phyloP scores from a whole-genome alignment of 2,797 vertebrate genomes.

The Alca torda region DNA sequence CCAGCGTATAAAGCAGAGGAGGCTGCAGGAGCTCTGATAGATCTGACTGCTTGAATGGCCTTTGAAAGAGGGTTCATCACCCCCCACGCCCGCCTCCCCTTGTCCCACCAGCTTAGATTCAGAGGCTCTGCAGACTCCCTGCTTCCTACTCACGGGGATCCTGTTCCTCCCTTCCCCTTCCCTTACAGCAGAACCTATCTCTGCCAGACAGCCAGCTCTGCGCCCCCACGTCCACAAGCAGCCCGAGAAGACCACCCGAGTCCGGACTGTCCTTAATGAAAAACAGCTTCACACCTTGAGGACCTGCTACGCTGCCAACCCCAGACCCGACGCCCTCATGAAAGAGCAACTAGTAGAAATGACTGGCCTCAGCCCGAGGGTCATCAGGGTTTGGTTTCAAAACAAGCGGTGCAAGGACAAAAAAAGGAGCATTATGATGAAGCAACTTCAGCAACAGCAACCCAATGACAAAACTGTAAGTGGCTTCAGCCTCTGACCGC shows the following conservation, averaged over 20 bases:
- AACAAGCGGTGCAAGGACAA: constrained; percentile 96
- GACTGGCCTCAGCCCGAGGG: constrained; percentile 91
- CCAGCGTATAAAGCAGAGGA: background rate
- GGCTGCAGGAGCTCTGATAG: background rate
- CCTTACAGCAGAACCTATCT: constrained; percentile 90
- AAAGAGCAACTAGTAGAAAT: constrained; percentile 96
- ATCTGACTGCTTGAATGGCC: background rate
- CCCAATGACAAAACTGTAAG: constrained; percentile 94
- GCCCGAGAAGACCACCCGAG: constrained; percentile 92
- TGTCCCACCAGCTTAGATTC: constrained; percentile 14
- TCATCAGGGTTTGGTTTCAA: constrained; percentile 96
- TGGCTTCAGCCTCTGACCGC: background rate
- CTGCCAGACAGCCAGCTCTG: constrained; percentile 88
- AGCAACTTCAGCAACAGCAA: constrained; percentile 92
- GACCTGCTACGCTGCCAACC: constrained; percentile 96
- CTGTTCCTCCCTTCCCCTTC: constrained; percentile 41
- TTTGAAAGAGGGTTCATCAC: constrained; percentile 24
- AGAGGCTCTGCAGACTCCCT: background rate
- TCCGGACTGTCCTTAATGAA: constrained; percentile 92
- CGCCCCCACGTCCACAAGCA: constrained; percentile 93
- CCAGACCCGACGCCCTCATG: constrained; percentile 92
- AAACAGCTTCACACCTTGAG: constrained; percentile 94
- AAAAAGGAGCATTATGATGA: constrained; percentile 92
- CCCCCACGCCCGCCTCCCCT: background rate
- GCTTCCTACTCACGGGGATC: constrained; percentile 47